Evolutionary conservation across 2,113 vertebrate genomes (phyloP).

Genomic region (Pangasianodon gigas): DNA sequence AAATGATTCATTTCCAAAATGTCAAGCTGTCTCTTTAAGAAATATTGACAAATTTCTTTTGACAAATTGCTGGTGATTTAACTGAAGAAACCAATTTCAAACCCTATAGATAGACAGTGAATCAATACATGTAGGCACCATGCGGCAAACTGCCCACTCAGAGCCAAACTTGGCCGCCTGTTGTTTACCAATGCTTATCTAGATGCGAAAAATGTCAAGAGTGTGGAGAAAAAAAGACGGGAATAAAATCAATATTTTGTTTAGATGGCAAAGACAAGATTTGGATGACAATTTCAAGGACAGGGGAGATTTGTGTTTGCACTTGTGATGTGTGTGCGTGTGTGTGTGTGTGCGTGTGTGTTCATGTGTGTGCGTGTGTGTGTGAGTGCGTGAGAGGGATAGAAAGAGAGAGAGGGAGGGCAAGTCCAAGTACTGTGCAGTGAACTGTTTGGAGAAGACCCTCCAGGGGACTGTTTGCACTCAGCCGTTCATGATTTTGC

Average conservation of each 20-base stretch:
- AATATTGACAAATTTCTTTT: conserved; percentile 3
- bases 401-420: conserved; percentile 21
- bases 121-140: conserved; percentile 33
- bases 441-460: conserved; percentile 63
- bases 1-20: conserved; percentile 13
- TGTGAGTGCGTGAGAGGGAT: conserved; percentile 18
- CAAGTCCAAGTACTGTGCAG: conserved; percentile 59
- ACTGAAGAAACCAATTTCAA: conserved; percentile 8
- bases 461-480: conserved; percentile 66
- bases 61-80: conserved; percentile 18
- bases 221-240: conserved; percentile 5
- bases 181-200: conserved; percentile 48
- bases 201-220: conserved; percentile 47
- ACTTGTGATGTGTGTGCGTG: background rate
- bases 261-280: conserved; percentile 34
- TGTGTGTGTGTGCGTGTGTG: conserved; percentile 11
- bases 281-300: conserved; percentile 44
- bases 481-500: conserved; percentile 59
- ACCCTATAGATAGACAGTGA: conserved; percentile 29
- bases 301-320: conserved; percentile 11
- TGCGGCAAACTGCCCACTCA: conserved; percentile 32
- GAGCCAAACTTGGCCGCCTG: conserved; percentile 50
- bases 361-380: background rate
- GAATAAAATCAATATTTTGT: conserved; percentile 50
- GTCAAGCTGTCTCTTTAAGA: background rate